phyloP scores from a whole-genome alignment of 1,140 invertebrate genomes.

The Phortica variegata region DNA sequence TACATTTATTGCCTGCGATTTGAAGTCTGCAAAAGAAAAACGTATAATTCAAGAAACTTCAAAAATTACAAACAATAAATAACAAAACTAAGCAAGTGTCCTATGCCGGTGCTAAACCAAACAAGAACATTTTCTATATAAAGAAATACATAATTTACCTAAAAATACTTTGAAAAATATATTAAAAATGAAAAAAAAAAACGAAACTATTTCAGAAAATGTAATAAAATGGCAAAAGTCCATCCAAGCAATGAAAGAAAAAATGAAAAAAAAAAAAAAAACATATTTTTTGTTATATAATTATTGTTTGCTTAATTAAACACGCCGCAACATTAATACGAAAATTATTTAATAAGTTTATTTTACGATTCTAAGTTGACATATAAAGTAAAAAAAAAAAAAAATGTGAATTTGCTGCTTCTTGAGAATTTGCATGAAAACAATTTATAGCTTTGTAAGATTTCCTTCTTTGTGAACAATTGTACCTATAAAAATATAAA shows the following conservation, averaged over 20 bases:
- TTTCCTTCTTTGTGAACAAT: slow-evolving; percentile 54
- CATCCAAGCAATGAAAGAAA: slow-evolving; percentile 33
- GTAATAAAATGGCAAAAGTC: slow-evolving; percentile 33
- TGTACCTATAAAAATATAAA: slow-evolving; percentile 44
- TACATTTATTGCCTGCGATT: no score
- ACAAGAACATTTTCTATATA: slow-evolving; percentile 32
- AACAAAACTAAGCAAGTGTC: slow-evolving; percentile 53
- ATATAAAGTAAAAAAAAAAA: slow-evolving; percentile 51
- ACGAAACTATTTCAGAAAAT: slow-evolving; percentile 18
- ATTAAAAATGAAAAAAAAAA: slow-evolving; percentile 18
- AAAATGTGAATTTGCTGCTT: slow-evolving; percentile 50
- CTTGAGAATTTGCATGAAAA: slow-evolving; percentile 25
- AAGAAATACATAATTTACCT: background rate
- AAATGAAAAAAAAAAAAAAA: slow-evolving; percentile 17
- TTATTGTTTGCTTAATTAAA: slow-evolving; percentile 42
- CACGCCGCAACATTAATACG: slow-evolving; percentile 12
- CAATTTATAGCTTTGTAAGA: slow-evolving; percentile 39
- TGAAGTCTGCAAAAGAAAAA: no score
- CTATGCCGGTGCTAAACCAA: slow-evolving; percentile 55
- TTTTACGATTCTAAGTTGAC: slow-evolving; percentile 41
- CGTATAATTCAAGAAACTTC: background rate
- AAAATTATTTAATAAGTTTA: slow-evolving; percentile 50
- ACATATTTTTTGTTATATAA: slow-evolving; percentile 36
- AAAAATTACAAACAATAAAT: slow-evolving; percentile 22
- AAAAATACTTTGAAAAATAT: background rate